These are phyloP conservation scores for Orthosia gracilis DNA, from an alignment of 2,888 invertebrate species.

Conservation along the genomic window DNA sequence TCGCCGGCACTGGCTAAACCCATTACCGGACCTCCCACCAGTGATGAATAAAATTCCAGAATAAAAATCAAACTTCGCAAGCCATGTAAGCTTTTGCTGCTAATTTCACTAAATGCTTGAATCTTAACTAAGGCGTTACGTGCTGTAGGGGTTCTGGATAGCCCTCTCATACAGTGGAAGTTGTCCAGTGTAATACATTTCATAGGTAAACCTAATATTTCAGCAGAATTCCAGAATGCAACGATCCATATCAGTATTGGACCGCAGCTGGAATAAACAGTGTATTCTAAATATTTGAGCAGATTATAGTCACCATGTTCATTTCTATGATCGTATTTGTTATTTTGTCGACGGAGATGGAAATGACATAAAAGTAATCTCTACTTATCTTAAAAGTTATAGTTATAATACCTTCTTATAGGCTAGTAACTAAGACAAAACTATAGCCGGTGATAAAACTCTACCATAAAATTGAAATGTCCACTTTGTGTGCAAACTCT, in stretches of 20 bases:
- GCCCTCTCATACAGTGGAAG: too few species aligned
- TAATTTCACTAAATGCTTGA: too few species aligned
- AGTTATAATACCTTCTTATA: constrained; percentile 25
- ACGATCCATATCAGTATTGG: too few species aligned
- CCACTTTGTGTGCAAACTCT: constrained; percentile 49
- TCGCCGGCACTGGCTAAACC: too few species aligned
- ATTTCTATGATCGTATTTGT: neutral
- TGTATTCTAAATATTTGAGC: neutral
- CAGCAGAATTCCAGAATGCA: neutral
- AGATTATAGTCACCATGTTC: neutral
- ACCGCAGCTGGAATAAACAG: neutral
- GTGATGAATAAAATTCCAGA: too few species aligned
- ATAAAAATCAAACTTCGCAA: too few species aligned
- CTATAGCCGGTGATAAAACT: constrained; percentile 47
- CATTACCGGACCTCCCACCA: too few species aligned
- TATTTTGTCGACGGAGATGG: neutral
- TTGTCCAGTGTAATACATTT: too few species aligned
- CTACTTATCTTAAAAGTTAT: constrained; percentile 15
- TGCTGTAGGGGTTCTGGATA: too few species aligned
- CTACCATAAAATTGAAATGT: constrained; percentile 61
- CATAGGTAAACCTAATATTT: neutral
- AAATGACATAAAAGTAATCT: constrained; percentile 17
- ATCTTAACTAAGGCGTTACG: too few species aligned
- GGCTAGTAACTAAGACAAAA: constrained; percentile 32
- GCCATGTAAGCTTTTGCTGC: too few species aligned